These are phyloP conservation scores for Digitonthophagus gazella DNA, from an alignment of 2,888 invertebrate species.

Conservation along the genomic window DNA sequence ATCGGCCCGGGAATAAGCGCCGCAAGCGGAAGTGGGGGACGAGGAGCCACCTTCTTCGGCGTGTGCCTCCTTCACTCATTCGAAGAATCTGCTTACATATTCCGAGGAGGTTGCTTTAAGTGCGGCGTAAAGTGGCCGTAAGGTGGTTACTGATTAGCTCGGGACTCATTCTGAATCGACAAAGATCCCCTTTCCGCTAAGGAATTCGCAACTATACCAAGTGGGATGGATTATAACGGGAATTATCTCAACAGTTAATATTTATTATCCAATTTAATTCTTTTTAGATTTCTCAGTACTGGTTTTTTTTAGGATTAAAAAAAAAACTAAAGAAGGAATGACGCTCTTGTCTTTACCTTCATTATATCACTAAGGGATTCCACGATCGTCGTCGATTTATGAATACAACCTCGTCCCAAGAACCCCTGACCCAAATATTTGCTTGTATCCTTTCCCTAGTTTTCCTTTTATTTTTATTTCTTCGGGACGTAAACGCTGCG, in stretches of 20 bases:
- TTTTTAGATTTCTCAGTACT: neutral
- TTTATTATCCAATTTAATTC: neutral
- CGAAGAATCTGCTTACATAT: neutral
- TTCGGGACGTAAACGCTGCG: conserved; percentile 10
- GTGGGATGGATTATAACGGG: too few relatives aligned
- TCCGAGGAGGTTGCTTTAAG: conserved; percentile 9
- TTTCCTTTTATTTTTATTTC: conserved; percentile 8
- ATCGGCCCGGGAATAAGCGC: conserved; percentile 9
- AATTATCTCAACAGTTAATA: neutral
- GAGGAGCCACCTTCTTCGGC: conserved; percentile 2
- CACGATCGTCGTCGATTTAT: conserved; percentile 13
- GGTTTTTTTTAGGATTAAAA: neutral
- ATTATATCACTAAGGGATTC: conserved; percentile 12
- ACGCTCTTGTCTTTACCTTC: conserved; percentile 4
- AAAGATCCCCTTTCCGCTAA: too few relatives aligned
- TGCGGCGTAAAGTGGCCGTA: conserved; percentile 1
- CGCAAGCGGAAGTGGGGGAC: conserved; percentile 5
- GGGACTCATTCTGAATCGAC: neutral
- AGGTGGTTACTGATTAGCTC: conserved; percentile 7
- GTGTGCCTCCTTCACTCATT: neutral
- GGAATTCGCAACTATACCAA: neutral
- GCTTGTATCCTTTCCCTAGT: conserved; percentile 8
- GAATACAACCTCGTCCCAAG: conserved; percentile 1
- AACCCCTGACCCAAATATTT: conserved; percentile 17
- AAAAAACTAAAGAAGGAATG: too few relatives aligned